phyloP scores from a whole-genome alignment of 2,113 vertebrate genomes.

The Paradoxurus hermaphroditus region DNA sequence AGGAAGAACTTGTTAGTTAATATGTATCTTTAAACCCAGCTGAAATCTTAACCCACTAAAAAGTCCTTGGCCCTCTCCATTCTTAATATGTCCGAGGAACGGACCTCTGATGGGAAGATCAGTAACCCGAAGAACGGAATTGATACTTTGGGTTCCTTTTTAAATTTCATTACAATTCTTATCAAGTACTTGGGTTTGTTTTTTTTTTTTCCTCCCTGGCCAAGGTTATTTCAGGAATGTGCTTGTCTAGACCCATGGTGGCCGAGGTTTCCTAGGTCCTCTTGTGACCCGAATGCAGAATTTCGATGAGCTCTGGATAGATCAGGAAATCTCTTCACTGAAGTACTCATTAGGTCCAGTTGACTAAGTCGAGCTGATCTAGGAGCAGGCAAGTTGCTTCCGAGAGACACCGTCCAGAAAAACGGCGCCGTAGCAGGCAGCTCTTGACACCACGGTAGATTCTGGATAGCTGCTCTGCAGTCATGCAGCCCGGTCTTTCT shows the following conservation, averaged over 20 bases:
- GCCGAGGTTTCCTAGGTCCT: slow-evolving; percentile 17
- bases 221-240: slow-evolving; percentile 49
- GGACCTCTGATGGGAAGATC: background rate
- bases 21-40: slow-evolving; percentile 29
- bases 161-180: slow-evolving; percentile 52
- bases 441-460: slow-evolving; percentile 33
- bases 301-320: slow-evolving; percentile 31
- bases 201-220: background rate
- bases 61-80: background rate
- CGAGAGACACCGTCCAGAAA: background rate
- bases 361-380: background rate
- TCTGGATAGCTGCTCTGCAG: slow-evolving; percentile 60
- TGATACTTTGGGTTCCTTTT: slow-evolving; percentile 21
- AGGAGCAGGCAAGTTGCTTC: background rate
- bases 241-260: background rate
- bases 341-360: background rate
- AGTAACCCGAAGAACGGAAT: slow-evolving; percentile 30
- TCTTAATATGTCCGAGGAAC: slow-evolving; percentile 5
- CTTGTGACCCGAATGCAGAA: slow-evolving; percentile 31
- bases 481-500: slow-evolving; percentile 49
- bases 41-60: slow-evolving; percentile 26
- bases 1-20: slow-evolving; percentile 31
- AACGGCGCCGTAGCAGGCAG: background rate
- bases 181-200: background rate
- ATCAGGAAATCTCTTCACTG: background rate